Evolutionary conservation across 1,140 invertebrate species (phyloP).

Genomic region (Dreissena rostriformis): DNA sequence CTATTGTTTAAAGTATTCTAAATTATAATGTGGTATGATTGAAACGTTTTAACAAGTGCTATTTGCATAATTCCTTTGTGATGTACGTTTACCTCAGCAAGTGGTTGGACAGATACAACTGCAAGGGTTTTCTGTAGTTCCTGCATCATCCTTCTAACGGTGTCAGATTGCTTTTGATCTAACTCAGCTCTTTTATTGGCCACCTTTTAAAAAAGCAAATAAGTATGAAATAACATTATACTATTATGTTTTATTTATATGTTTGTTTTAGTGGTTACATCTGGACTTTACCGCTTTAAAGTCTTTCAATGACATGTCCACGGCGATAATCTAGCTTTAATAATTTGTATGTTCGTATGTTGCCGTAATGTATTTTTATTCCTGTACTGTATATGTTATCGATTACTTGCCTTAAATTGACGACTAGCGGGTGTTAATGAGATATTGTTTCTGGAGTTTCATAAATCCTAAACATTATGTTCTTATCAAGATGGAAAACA

Average conservation of each 20-base stretch:
- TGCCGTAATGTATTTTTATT: background rate
- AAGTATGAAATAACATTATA: background rate
- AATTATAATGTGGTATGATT: background rate
- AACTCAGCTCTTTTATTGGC: background rate
- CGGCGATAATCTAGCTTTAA: background rate
- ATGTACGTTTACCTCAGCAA: slow-evolving; percentile 2
- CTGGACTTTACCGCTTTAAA: background rate
- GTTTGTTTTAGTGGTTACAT: background rate
- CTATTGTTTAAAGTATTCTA: background rate
- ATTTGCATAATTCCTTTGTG: background rate
- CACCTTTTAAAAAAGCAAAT: background rate
- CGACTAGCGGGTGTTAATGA: background rate
- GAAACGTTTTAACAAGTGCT: background rate
- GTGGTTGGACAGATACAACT: background rate
- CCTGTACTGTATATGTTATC: background rate
- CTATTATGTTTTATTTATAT: background rate
- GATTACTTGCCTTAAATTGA: background rate
- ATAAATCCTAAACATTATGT: background rate
- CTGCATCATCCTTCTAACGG: background rate
- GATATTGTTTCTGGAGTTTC: background rate
- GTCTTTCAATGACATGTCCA: too few species aligned
- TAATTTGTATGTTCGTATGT: background rate
- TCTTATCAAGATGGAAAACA: background rate
- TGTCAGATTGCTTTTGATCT: background rate
- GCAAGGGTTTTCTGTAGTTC: background rate